Evolutionary conservation across 2,113 vertebrate genomes (phyloP), one percentile per base, ranked within the genome.

Genomic region (Ageneiosus marmoratus): DNA sequence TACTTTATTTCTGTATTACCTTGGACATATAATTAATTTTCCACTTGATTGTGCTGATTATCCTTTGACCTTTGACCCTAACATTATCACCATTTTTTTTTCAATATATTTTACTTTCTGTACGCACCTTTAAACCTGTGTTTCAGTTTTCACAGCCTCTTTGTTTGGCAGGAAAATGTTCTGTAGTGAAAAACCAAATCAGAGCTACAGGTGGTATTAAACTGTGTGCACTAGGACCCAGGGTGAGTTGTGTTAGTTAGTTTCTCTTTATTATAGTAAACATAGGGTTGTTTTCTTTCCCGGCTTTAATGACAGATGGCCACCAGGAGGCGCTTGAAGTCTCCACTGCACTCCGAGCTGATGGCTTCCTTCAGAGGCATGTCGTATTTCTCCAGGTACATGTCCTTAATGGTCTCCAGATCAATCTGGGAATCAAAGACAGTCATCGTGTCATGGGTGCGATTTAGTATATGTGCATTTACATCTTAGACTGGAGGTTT

Each of bases 351-450:
- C 87, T 95, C 94, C 1, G 92, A 93, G 75, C 60, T 88, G 86
- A 95, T 86, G 67, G 94, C 93, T 0, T 95, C 94, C 84, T 94
- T 95, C 86, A 95, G 91, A 9, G 94, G 90, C 84, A 94, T 91
- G 37, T 95, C 94, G 13, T 94, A 94, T 86, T 95, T 94, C 88
- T 94, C 93, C 91, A 94, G 88, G 84, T 95, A 95, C 91, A 94
- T 81, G 79, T 94, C 94, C 77, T 95, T 95, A 83, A 95, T 93
- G 82, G 94, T 94, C 90, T 95, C 94, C 91, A 95, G 79, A n/a
- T 95, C 94, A 7, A 86, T 89, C 94, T 95, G 88, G 63, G 27
- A 74, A 22, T 70, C 50, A 51, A 22, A 73, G 11, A 75, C 12
- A 48, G 5, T 5, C 5, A 5, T 11, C 5, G 50, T 0, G n/a